These are phyloP conservation scores for Shargacucullia verbasci DNA, from an alignment of 2,888 invertebrate species.

Conservation along the genomic window DNA sequence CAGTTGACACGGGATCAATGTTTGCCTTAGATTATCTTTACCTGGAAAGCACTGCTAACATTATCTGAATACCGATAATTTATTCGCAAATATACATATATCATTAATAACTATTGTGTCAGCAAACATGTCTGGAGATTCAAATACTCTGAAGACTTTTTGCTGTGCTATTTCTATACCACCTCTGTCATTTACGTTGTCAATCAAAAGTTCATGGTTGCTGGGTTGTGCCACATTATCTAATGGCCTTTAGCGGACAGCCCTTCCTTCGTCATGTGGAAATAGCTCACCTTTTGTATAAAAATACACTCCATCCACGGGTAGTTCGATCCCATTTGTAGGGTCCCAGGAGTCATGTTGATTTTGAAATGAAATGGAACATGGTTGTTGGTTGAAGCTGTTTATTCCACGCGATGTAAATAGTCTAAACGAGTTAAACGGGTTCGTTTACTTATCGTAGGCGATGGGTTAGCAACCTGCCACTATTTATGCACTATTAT, in stretches of 20 bases:
- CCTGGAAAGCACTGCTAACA: constrained; percentile 30
- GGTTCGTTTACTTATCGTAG: constrained; percentile 5
- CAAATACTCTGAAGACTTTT: constrained; percentile 26
- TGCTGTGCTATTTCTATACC: constrained; percentile 53
- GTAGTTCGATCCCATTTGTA: constrained; percentile 13
- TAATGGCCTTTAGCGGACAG: constrained; percentile 70
- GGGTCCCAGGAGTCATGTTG: constrained; percentile 9
- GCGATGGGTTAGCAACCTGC: constrained; percentile 7
- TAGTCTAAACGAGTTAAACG: constrained; percentile 5
- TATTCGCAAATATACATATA: constrained; percentile 20
- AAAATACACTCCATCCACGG: constrained; percentile 38
- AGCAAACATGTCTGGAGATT: constrained; percentile 20
- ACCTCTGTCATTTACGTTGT: constrained; percentile 72
- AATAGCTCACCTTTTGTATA: constrained; percentile 71
- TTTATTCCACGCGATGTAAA: too few species aligned
- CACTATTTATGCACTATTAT: constrained; percentile 1
- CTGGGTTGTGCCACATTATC: constrained; percentile 57
- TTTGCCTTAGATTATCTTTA: constrained; percentile 46
- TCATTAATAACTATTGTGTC: constrained; percentile 15
- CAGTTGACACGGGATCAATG: constrained; percentile 37
- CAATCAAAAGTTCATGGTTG: constrained; percentile 76
- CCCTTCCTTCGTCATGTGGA: constrained; percentile 72
- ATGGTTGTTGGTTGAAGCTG: too few species aligned
- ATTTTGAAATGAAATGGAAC: neutral
- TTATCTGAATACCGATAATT: constrained; percentile 10